Base-by-base conservation (phyloP, 2,113 vertebrate genomes). In the Nesogale talazaci region DNA sequence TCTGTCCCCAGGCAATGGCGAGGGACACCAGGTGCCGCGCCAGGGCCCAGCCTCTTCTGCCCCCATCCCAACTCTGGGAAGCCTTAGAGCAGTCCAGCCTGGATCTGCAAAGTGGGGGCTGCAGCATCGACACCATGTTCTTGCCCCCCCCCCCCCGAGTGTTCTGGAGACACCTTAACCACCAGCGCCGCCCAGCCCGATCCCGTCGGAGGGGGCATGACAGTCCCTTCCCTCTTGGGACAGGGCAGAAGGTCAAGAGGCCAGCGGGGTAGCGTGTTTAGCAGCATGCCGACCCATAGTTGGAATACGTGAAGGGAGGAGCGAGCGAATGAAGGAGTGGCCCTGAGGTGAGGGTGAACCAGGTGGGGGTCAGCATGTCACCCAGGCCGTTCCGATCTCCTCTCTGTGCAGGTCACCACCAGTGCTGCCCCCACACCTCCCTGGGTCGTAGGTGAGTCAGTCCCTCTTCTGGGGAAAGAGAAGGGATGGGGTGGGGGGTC, bases 401-500 rank as follows among this genome's bases (percentile, higher is more conserved):
- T 96, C 96, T 94, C 82, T 76, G 63, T 25, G 14, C 93, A 97
- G 96, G 92, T 85, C 57, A 75, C 89, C 8, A 34, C 87, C 85
- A 72, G 36, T 42, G 85, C 70, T 15, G 84, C 94, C 63, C 93
- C 67, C 25, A 36, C 52, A 56, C 52, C 95, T 76, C 46, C 93
- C 89, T 36, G 84, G 93, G 75, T 85, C 72, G 89, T 92, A 95
- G 96, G 96, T 96, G 52, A 97, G 96, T 95, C 34, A n/a, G n/a
- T n/a, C 69, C 29, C 93, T 59, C 25, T 90, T 57, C 31, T 61
- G n/a, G 38, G 63, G 25, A 34, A 85, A 83, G 61, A 72, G 40
- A 74, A 46, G 77, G 70, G 83, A 78, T 19, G 40, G 78, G 29
- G 38, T 52, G 42, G 63, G 31, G 25, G 57, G 19, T 15, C 40